Evolutionary conservation across 2,113 vertebrate species (phyloP).

Genomic region (Eptesicus fuscus): DNA sequence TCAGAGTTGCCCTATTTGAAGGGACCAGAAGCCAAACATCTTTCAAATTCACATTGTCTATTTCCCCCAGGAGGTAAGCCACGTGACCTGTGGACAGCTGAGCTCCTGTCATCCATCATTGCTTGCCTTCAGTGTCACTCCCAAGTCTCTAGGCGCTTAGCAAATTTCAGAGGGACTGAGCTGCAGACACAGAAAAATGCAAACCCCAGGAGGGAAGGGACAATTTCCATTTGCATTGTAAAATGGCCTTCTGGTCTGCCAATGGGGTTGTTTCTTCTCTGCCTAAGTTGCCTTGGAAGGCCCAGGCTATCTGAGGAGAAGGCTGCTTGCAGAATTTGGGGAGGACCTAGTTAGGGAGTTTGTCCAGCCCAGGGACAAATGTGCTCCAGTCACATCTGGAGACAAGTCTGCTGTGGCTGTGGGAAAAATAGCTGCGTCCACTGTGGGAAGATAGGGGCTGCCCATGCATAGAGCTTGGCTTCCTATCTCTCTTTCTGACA

Average conservation of each 20-base stretch:
- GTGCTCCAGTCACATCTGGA: neutral
- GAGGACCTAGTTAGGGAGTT: neutral
- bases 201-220: constrained; percentile 22
- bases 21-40: constrained; percentile 51
- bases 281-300: neutral
- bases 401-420: neutral
- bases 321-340: neutral
- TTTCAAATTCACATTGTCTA: constrained; percentile 60
- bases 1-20: constrained; percentile 40
- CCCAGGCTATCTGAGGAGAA: neutral
- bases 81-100: constrained; percentile 31
- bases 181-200: constrained; percentile 15
- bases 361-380: neutral
- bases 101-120: constrained; percentile 59
- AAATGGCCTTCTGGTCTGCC: constrained; percentile 21
- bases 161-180: constrained; percentile 60
- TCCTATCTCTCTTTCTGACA: neutral
- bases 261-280: neutral
- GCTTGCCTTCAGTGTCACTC: constrained; percentile 55
- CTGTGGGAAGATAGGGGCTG: neutral
- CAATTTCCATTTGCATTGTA: constrained; percentile 3
- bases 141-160: constrained; percentile 51
- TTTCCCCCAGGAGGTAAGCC: constrained; percentile 29
- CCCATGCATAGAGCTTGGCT: neutral
- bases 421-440: neutral